Evolutionary conservation across 1,140 invertebrate species (phyloP).

Genomic region (Aplysia californica): DNA sequence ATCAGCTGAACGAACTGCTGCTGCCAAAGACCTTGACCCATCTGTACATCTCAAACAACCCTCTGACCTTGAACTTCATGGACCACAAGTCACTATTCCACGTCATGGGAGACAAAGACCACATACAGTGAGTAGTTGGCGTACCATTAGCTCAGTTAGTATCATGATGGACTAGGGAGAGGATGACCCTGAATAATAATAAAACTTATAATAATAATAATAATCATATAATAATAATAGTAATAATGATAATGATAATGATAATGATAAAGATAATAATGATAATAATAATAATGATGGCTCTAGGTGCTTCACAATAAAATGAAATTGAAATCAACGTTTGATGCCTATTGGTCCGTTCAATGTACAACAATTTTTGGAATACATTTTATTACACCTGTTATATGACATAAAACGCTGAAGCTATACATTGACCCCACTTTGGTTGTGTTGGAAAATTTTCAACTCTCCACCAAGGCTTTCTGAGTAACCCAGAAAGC

Average conservation of each 20-base stretch:
- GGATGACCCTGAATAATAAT: neutral
- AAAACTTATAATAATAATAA: neutral
- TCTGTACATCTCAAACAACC: conserved; percentile 59
- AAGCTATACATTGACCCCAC: no score
- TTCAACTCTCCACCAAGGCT: no score
- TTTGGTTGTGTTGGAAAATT: no score
- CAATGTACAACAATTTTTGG: no score
- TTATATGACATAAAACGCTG: no score
- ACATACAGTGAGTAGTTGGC: conserved; percentile 34
- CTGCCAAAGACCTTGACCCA: conserved; percentile 56
- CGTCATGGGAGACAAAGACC: conserved; percentile 59
- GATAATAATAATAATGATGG: neutral
- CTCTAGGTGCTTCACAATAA: no score
- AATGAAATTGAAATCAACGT: no score
- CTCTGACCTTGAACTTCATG: conserved; percentile 49
- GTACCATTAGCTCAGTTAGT: neutral
- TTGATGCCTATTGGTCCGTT: no score
- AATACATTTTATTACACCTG: no score
- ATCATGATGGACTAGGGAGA: neutral
- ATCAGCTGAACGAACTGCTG: conserved; percentile 56
- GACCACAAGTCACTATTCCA: conserved; percentile 53
- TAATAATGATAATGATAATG: neutral
- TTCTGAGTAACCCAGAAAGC: no score
- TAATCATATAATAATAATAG: neutral
- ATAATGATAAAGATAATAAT: neutral